Evolutionary conservation across 2,888 invertebrate genomes (phyloP).

Genomic region (Charanyca ferruginea): DNA sequence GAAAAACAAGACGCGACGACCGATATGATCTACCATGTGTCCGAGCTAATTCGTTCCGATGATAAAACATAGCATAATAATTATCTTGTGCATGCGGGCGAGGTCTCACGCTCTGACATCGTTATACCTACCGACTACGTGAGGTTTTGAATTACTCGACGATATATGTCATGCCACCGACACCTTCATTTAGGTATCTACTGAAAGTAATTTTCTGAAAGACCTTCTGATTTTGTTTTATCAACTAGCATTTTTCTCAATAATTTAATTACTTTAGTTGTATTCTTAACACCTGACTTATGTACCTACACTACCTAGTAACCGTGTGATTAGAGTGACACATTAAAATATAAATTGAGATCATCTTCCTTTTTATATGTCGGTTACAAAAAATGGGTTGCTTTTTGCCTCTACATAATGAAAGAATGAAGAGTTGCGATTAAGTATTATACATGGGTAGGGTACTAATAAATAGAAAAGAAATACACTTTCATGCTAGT

Average conservation of each 20-base stretch:
- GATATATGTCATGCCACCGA: conserved; percentile 1
- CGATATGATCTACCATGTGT: conserved; percentile 59
- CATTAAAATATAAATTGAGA: no score
- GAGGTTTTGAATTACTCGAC: conserved; percentile 46
- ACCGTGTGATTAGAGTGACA: no score
- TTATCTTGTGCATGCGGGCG: conserved; percentile 62
- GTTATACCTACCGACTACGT: no score
- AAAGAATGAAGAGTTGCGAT: not conserved
- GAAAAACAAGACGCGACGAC: conserved; percentile 56
- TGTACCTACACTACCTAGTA: no score
- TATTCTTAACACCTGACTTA: no score
- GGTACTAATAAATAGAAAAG: not conserved
- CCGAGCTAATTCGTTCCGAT: conserved; percentile 66
- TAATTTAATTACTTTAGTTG: no score
- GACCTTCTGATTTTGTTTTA: no score
- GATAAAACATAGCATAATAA: conserved; percentile 65
- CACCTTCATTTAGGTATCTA: not conserved
- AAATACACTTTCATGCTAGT: not conserved
- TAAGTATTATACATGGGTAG: not conserved
- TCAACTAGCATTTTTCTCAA: no score
- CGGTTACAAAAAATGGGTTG: no score
- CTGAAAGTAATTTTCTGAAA: not conserved
- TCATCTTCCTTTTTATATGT: no score
- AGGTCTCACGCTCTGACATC: conserved; percentile 54
- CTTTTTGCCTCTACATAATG: not conserved